Percentiles rank a stretch among this genome's conserved stretches.
Evolutionary conservation across 1,140 invertebrate species (phyloP).

Genomic region (Philopotamus ludificatus): DNA sequence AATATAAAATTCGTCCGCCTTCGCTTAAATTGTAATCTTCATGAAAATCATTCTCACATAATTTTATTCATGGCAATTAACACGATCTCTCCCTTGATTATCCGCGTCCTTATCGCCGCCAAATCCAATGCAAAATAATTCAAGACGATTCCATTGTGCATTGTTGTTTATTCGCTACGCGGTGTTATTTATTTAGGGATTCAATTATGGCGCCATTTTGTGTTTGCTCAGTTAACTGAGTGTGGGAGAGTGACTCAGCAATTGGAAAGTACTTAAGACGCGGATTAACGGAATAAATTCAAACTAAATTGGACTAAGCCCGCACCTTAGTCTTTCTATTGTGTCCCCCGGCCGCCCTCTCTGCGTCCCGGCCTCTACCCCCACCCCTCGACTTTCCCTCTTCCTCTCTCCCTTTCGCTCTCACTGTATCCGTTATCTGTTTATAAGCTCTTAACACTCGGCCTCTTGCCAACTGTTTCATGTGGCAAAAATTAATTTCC

Average conservation of each 20-base stretch:
- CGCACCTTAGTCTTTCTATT: conserved; percentile 30
- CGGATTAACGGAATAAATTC: conserved; percentile 38
- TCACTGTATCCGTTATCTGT: neutral
- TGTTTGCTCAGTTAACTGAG: conserved; percentile 33
- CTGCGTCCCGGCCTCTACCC: neutral
- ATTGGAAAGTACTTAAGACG: conserved; percentile 39
- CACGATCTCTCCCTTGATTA: too few species aligned
- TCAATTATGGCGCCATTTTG: conserved; percentile 37
- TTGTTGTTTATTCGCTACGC: conserved; percentile 1
- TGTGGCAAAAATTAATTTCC: too few species aligned
- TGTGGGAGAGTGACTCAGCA: conserved; percentile 34
- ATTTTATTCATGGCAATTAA: too few species aligned
- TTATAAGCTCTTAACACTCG: conserved; percentile 3
- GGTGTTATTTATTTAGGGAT: conserved; percentile 22
- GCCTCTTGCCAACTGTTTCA: too few species aligned
- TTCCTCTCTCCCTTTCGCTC: neutral
- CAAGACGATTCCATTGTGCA: neutral
- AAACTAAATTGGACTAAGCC: conserved; percentile 31
- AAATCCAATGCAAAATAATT: neutral
- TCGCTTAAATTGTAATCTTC: too few species aligned
- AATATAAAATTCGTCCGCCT: too few species aligned
- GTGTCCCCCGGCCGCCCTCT: neutral
- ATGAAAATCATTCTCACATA: too few species aligned
- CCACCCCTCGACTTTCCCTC: neutral
- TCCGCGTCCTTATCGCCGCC: neutral